Conservation (phyloP, 1,140 invertebrate species). For the Chlorops oryzae region DNA sequence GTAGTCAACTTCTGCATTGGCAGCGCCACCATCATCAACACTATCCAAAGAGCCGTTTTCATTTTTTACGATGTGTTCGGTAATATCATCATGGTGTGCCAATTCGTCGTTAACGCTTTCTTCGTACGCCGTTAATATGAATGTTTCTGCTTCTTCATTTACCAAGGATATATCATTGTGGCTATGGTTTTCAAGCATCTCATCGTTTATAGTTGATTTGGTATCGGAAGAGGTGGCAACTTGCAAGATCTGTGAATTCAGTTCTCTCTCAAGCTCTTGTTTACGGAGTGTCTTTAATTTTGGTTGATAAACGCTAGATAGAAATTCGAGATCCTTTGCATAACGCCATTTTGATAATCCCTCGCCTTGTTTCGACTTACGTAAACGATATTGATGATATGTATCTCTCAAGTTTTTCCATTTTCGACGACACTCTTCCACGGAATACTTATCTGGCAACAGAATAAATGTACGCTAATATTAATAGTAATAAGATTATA, state of each 20-base stretch:
- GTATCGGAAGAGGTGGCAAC: no score
- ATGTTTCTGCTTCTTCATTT: conserved; percentile 37
- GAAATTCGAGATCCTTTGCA: conserved; percentile 39
- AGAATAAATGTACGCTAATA: background rate
- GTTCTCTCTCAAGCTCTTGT: no score
- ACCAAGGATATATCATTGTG: conserved; percentile 22
- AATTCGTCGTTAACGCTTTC: conserved; percentile 40
- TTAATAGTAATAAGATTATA: background rate
- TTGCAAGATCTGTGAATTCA: no score
- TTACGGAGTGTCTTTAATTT: conserved; percentile 38
- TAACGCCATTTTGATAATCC: conserved; percentile 44
- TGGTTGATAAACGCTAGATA: conserved; percentile 41
- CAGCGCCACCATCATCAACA: conserved; percentile 35
- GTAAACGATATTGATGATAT: conserved; percentile 42
- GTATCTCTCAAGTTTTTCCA: conserved; percentile 44
- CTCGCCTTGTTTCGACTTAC: conserved; percentile 40
- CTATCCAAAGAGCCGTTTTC: conserved; percentile 29
- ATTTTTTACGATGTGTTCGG: conserved; percentile 37
- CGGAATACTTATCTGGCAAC: conserved; percentile 36
- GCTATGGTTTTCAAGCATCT: conserved; percentile 12
- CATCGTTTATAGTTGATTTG: background rate
- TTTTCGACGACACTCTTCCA: conserved; percentile 41
- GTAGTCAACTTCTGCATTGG: conserved; percentile 36
- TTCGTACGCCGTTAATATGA: conserved; percentile 39
- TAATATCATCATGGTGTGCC: conserved; percentile 25